Percentiles rank a stretch among this genome's conserved stretches.
phyloP scores from a whole-genome alignment of 2,113 vertebrate species.

The Melospiza georgiana region DNA sequence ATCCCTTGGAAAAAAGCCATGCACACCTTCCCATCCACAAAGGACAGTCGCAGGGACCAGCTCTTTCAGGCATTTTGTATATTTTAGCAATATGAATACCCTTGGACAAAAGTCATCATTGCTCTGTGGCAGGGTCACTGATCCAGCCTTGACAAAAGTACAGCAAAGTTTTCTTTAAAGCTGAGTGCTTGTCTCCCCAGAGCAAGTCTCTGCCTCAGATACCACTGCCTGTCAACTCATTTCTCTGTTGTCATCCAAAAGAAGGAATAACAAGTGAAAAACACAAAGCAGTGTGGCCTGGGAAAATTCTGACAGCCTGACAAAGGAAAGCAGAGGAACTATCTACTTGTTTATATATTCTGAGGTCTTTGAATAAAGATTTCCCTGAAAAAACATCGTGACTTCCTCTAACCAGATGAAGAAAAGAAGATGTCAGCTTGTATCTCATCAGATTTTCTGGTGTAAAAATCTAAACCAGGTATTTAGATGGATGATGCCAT shows the following conservation, averaged over 20 bases:
- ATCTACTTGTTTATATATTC: slow-evolving; percentile 24
- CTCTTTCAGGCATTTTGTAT: background rate
- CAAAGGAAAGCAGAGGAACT: background rate
- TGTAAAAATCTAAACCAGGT: background rate
- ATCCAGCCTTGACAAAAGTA: background rate
- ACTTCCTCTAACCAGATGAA: background rate
- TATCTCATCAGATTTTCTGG: background rate
- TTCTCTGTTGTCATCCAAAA: background rate
- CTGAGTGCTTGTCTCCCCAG: background rate
- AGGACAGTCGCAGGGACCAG: background rate
- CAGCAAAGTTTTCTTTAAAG: background rate
- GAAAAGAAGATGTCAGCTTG: slow-evolving; percentile 3
- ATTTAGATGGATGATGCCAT: background rate
- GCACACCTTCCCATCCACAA: background rate
- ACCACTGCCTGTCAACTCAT: background rate
- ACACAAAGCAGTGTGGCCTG: background rate
- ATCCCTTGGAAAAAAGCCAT: background rate
- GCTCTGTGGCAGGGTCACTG: background rate
- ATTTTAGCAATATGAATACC: background rate
- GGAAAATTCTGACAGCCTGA: slow-evolving; percentile 30
- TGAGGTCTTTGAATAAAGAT: background rate
- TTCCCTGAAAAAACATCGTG: slow-evolving; percentile 14
- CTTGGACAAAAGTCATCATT: background rate
- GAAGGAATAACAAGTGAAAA: slow-evolving; percentile 43
- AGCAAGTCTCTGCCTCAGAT: background rate